Conservation (phyloP, 2,888 invertebrate genomes). For the Stictocephala bisonia region DNA sequence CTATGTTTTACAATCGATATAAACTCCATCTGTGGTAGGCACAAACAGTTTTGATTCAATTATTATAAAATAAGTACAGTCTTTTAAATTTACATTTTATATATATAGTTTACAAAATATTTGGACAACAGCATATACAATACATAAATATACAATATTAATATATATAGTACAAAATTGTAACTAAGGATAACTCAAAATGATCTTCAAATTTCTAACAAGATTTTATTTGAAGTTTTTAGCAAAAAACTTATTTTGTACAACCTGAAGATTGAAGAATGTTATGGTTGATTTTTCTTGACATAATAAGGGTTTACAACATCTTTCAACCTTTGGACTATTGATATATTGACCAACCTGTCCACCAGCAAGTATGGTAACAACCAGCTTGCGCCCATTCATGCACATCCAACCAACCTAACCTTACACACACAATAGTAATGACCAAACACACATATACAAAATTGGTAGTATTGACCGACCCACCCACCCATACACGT, state of each 20-base stretch:
- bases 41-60: constrained; percentile 21
- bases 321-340: no score
- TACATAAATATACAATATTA: constrained; percentile 2
- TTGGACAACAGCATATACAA: constrained; percentile 43
- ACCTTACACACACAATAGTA: no score
- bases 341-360: no score
- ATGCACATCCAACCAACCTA: no score
- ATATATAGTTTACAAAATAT: constrained; percentile 35
- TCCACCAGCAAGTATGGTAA: no score
- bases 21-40: constrained; percentile 1
- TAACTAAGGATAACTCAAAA: constrained; percentile 10
- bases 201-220: constrained; percentile 20
- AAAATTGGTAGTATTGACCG: no score
- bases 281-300: background rate
- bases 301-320: background rate
- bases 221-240: background rate
- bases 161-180: background rate
- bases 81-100: constrained; percentile 26
- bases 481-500: no score
- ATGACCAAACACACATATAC: no score
- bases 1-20: background rate
- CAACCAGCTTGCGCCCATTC: no score
- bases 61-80: constrained; percentile 35
- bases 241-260: background rate
- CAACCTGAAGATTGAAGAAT: background rate